Percentiles rank a stretch among this genome's conserved stretches.
Conservation (phyloP, 2,113 vertebrate genomes). For the Aix galericulata region DNA sequence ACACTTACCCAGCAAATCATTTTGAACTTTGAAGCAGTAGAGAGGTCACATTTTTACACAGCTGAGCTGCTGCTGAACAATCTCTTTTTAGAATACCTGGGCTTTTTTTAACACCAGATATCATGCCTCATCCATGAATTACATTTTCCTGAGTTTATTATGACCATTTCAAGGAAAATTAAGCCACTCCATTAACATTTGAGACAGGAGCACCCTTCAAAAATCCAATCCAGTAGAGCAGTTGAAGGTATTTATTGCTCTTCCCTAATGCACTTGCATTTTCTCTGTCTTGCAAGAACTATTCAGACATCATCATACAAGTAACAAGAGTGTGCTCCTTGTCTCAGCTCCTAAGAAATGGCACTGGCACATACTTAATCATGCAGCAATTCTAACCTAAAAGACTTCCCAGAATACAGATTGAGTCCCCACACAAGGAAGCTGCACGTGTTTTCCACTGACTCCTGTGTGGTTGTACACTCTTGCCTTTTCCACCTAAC, state of each 20-base stretch:
- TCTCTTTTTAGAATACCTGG: background rate
- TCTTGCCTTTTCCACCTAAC: conserved; percentile 27
- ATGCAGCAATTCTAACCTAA: background rate
- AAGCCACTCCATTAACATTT: conserved; percentile 44
- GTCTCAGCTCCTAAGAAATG: background rate
- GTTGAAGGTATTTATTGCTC: conserved; percentile 39
- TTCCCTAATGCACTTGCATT: background rate
- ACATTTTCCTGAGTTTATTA: conserved; percentile 30
- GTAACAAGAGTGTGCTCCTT: background rate
- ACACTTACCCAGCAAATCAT: conserved; percentile 47
- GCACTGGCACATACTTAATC: background rate
- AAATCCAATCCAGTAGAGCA: conserved; percentile 15
- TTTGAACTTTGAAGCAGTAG: conserved; percentile 55
- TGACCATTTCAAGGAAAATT: conserved; percentile 57
- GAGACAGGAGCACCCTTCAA: conserved; percentile 37
- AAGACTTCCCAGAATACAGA: background rate
- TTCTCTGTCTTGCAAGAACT: background rate
- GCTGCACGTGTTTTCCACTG: background rate
- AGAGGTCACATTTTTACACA: conserved; percentile 42
- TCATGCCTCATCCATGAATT: background rate
- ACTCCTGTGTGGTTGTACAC: background rate
- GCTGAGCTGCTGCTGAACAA: conserved; percentile 15
- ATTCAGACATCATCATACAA: conserved; percentile 4
- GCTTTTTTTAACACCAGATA: background rate
- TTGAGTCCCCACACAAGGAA: background rate